Conservation (phyloP, 2,113 vertebrate genomes). For the Alectura lathami region DNA sequence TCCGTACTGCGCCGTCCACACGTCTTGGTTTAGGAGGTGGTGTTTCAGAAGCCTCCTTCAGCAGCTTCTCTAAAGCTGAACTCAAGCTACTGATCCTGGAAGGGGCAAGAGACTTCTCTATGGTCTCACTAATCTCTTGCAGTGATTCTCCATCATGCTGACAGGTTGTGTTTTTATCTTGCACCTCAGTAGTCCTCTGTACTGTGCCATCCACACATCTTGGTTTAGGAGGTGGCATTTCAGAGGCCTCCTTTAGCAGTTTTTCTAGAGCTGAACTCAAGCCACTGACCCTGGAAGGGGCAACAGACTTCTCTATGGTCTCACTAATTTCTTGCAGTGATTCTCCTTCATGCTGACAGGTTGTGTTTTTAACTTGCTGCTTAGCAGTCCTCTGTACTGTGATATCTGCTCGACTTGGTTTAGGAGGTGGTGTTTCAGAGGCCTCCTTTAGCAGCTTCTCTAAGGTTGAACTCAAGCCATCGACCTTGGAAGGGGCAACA, state of each 20-base stretch:
- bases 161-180: background rate
- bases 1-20: fast-evolving
- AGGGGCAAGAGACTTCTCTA: background rate
- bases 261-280: background rate
- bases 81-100: background rate
- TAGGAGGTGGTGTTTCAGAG: background rate
- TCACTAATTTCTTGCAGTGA: slow-evolving; percentile 13
- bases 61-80: background rate
- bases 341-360: background rate
- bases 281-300: background rate
- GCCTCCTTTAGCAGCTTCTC: background rate
- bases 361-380: background rate
- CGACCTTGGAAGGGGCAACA: background rate
- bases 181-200: fast-evolving
- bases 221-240: background rate
- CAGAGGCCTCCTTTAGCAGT: background rate
- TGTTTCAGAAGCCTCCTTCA: background rate
- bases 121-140: slow-evolving; percentile 23
- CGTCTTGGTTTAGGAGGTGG: background rate
- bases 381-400: background rate
- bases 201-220: background rate
- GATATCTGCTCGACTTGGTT: background rate
- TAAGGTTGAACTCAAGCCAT: background rate
- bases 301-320: background rate
- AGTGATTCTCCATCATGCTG: fast-evolving